A percentile compares a stretch with the other conserved stretches of the same genome.
phyloP scores from a whole-genome alignment of 2,113 vertebrate genomes.

The Bubo blakistoni region DNA sequence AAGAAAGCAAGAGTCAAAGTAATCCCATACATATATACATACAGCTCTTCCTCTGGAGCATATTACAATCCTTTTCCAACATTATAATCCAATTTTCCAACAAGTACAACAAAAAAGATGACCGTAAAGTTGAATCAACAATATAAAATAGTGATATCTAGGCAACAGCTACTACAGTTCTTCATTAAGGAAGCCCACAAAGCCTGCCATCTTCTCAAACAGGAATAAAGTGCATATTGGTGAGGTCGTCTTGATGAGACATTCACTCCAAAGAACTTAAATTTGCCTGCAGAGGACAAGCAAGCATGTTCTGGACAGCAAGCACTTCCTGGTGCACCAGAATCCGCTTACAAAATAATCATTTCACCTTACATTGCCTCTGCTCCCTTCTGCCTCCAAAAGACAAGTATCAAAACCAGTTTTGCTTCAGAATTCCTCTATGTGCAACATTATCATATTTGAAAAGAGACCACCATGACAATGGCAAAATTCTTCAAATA shows the following conservation, averaged over 20 bases:
- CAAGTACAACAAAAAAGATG: background rate
- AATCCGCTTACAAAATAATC: slow-evolving; percentile 16
- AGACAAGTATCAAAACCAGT: background rate
- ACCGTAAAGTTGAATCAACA: background rate
- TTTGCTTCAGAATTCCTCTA: background rate
- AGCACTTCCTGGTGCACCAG: background rate
- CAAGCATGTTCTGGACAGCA: background rate
- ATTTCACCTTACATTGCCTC: background rate
- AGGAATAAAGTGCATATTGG: background rate
- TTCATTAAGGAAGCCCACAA: background rate
- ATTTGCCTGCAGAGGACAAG: background rate
- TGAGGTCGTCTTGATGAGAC: background rate
- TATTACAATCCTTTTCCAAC: background rate
- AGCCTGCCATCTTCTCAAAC: background rate
- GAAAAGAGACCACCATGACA: background rate
- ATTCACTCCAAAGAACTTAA: background rate
- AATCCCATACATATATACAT: background rate
- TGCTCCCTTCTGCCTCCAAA: background rate
- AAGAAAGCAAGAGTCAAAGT: background rate
- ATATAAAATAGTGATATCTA: background rate
- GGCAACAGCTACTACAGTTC: background rate
- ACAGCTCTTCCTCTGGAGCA: background rate
- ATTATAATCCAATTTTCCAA: background rate
- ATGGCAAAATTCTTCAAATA: background rate
- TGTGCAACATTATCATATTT: background rate